A percentile compares a stretch with the other conserved stretches of the same genome.
Evolutionary conservation across 2,113 vertebrate species (phyloP).

Genomic region (Triplophysa dalaica): DNA sequence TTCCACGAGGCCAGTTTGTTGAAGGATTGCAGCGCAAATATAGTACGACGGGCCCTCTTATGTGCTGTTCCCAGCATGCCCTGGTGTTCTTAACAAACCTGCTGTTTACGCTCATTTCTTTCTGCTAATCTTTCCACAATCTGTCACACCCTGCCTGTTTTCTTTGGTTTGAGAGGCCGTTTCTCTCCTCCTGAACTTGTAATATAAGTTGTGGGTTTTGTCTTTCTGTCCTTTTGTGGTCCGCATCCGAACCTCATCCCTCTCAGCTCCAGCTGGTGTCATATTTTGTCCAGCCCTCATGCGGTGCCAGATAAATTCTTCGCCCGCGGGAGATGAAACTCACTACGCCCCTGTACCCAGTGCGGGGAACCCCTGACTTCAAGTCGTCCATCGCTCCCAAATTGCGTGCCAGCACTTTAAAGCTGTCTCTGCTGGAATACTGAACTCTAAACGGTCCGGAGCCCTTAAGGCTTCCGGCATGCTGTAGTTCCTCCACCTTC

Average conservation of each 20-base stretch:
- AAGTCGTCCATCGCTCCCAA: conserved; percentile 93
- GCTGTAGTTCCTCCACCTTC: conserved; percentile 81
- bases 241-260: not conserved
- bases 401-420: conserved; percentile 88
- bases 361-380: conserved; percentile 91
- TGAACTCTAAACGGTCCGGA: conserved; percentile 81
- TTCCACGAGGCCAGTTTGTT: conserved; percentile 20
- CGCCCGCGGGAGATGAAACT: conserved; percentile 83
- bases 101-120: conserved; percentile 9
- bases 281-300: conserved; percentile 85
- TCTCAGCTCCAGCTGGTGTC: conserved; percentile 88
- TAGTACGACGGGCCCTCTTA: not conserved
- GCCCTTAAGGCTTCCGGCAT: conserved; percentile 67
- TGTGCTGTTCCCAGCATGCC: conserved; percentile 31
- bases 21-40: conserved; percentile 21
- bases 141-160: conserved; percentile 35
- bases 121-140: not conserved
- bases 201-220: conserved; percentile 25
- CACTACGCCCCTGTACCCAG: conserved; percentile 90
- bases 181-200: conserved; percentile 48
- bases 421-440: conserved; percentile 84
- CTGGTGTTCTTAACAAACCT: conserved; percentile 15
- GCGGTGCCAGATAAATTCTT: conserved; percentile 85
- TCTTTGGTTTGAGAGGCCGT: conserved; percentile 75
- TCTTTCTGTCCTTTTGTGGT: conserved; percentile 36